A percentile compares a stretch with the other conserved stretches of the same genome.
phyloP scores from a whole-genome alignment of 2,797 vertebrate species.

The Centropyge bicolor region DNA sequence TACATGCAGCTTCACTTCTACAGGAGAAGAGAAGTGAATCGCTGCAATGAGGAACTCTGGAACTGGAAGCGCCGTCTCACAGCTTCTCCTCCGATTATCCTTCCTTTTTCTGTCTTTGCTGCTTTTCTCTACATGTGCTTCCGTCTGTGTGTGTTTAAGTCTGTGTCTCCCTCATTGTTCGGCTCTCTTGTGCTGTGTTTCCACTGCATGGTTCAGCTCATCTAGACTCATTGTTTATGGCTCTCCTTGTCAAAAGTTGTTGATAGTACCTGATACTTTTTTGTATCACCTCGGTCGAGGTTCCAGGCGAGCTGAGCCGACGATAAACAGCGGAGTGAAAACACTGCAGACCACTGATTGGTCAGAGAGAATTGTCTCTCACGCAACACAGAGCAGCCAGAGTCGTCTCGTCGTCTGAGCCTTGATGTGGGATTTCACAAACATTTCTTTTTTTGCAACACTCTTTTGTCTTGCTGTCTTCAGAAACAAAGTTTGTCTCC shows the following conservation, averaged over 20 bases:
- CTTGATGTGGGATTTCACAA: background rate
- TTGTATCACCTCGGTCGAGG: too few species aligned
- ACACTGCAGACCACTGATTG: background rate
- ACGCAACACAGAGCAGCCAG: too few species aligned
- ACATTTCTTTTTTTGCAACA: background rate
- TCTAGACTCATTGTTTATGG: too few species aligned
- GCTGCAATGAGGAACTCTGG: slow-evolving; percentile 29
- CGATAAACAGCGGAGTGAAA: too few species aligned
- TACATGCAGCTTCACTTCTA: slow-evolving; percentile 34
- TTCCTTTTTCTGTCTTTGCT: slow-evolving; percentile 8
- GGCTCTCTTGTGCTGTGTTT: background rate
- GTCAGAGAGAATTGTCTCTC: background rate
- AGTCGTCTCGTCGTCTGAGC: background rate
- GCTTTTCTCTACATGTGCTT: background rate
- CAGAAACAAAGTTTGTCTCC: too few species aligned
- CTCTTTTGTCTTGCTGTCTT: too few species aligned
- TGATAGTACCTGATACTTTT: too few species aligned
- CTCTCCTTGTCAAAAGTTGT: too few species aligned
- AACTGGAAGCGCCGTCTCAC: slow-evolving; percentile 22
- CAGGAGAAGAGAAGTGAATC: slow-evolving; percentile 24
- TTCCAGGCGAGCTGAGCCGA: too few species aligned
- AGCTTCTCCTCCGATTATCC: slow-evolving; percentile 11
- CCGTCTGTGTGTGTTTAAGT: background rate
- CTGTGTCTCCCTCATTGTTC: slow-evolving; percentile 12
- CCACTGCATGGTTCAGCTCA: too few species aligned